Conservation (phyloP, 1,140 invertebrate species). For the Magallana angulata region DNA sequence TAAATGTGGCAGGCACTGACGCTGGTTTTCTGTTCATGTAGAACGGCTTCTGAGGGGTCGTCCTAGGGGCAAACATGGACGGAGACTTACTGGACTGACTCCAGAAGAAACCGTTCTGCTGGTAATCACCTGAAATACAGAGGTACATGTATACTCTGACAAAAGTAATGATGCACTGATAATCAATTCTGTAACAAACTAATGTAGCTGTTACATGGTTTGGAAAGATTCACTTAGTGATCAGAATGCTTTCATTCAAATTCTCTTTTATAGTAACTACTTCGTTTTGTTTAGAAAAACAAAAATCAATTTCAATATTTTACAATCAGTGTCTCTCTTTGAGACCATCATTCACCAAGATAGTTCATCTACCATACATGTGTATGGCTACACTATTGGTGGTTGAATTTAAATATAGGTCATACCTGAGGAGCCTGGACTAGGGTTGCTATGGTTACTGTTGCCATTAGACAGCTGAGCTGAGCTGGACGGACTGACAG, state of each 20-base stretch:
- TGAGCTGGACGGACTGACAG: constrained; percentile 65
- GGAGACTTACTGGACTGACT: not conserved
- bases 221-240: no score
- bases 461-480: constrained; percentile 51
- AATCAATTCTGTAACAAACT: no score
- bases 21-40: constrained; percentile 61
- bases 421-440: constrained; percentile 61
- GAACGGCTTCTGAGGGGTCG: not conserved
- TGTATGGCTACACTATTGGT: no score
- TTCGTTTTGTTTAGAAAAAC: not conserved
- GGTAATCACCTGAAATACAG: constrained; percentile 57
- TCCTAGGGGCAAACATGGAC: constrained; percentile 1
- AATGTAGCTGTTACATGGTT: no score
- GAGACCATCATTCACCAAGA: no score
- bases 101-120: constrained; percentile 62
- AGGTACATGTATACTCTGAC: not conserved
- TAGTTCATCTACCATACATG: no score
- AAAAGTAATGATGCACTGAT: no score
- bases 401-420: not conserved
- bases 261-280: no score
- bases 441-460: constrained; percentile 57
- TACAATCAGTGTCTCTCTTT: not conserved
- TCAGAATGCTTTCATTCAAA: no score
- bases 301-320: not conserved
- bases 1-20: constrained; percentile 67